Evolutionary conservation across 1,140 invertebrate species (phyloP).

Genomic region (Andrena cerasifolii): DNA sequence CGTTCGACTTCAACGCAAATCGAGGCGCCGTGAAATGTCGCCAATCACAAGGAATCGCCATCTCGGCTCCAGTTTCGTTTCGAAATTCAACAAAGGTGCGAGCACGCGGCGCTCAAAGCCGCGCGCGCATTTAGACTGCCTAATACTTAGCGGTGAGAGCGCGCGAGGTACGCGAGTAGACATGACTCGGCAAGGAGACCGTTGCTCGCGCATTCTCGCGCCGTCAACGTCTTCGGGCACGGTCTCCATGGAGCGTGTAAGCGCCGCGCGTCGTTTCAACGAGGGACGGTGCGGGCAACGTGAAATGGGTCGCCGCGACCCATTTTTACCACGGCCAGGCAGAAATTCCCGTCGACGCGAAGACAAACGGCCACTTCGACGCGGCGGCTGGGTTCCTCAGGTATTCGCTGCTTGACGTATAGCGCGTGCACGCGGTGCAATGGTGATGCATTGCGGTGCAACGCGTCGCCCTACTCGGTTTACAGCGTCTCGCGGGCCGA

Average conservation of each 20-base stretch:
- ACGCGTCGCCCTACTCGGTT: background rate
- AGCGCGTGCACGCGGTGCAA: background rate
- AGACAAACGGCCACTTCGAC: slow-evolving; percentile 23
- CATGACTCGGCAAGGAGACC: no score
- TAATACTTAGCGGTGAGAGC: no score
- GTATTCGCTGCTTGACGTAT: slow-evolving; percentile 18
- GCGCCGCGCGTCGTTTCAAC: no score
- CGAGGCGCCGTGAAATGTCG: background rate
- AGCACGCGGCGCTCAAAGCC: background rate
- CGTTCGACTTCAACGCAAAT: background rate
- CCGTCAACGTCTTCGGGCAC: no score
- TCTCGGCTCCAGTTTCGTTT: background rate
- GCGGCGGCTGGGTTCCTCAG: background rate
- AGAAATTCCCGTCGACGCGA: background rate
- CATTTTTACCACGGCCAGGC: background rate
- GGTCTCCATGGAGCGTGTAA: no score
- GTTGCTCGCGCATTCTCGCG: no score
- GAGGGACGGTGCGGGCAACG: background rate
- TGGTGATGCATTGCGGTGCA: slow-evolving; percentile 26
- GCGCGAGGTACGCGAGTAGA: no score
- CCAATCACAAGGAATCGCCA: background rate
- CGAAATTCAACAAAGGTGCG: background rate
- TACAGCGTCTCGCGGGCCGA: background rate
- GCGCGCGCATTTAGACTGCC: background rate
- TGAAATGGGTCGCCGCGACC: background rate